Conservation (phyloP, 2,113 vertebrate species). For the Sturnira hondurensis region DNA sequence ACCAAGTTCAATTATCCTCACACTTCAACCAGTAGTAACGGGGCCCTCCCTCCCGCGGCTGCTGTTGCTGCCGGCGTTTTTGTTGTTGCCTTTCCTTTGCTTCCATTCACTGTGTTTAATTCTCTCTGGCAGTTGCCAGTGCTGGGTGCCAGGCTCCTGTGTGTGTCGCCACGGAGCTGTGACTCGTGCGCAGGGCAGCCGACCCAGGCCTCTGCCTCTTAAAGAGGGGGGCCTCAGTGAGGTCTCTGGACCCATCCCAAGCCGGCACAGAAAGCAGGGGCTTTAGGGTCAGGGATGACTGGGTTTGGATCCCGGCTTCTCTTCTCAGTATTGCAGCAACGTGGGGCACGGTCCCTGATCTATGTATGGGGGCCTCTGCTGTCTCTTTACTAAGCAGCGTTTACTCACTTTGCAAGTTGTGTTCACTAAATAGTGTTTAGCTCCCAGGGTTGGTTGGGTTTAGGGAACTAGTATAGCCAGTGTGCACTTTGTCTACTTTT, state of each 20-base stretch:
- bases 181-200: not conserved
- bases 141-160: conserved; percentile 49
- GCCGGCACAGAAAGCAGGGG: not conserved
- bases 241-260: not conserved
- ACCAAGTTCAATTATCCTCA: conserved; percentile 65
- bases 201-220: not conserved
- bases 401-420: too few relatives aligned
- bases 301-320: not conserved
- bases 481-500: not conserved
- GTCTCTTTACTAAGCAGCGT: not conserved
- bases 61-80: conserved; percentile 42
- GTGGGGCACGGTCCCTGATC: not conserved
- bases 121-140: conserved; percentile 60
- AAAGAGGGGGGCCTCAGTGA: not conserved
- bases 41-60: conserved; percentile 38
- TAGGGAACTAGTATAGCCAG: not conserved
- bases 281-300: not conserved
- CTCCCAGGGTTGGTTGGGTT: not conserved
- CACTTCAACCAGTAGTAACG: conserved; percentile 67
- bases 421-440: not conserved
- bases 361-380: not conserved
- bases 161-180: conserved; percentile 37
- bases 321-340: not conserved
- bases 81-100: conserved; percentile 41
- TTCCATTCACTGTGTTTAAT: conserved; percentile 60